These are phyloP conservation scores for Cebidichthys violaceus DNA, from an alignment of 2,113 vertebrate species.

Conservation along the genomic window DNA sequence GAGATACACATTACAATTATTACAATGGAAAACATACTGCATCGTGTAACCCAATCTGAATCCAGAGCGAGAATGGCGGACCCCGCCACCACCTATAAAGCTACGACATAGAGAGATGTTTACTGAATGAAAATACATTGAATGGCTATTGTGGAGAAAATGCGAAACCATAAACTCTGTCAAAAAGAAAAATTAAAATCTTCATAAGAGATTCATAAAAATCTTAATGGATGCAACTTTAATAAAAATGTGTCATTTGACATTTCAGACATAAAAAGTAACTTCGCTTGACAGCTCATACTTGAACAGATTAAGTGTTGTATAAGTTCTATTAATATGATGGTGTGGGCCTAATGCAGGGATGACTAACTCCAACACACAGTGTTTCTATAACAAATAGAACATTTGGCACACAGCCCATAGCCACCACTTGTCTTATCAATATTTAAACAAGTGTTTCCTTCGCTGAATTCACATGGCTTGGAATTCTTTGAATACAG, in stretches of 20 bases:
- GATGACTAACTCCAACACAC: conserved; percentile 33
- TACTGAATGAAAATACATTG: background rate
- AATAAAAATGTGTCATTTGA: background rate
- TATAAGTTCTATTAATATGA: background rate
- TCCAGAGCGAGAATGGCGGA: background rate
- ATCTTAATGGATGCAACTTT: background rate
- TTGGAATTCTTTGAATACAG: conserved; percentile 1
- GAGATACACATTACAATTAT: too few species aligned
- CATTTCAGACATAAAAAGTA: background rate
- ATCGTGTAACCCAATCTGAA: background rate
- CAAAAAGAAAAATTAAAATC: background rate
- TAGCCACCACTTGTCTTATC: conserved; percentile 29
- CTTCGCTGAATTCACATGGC: conserved; percentile 1
- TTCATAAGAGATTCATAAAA: background rate
- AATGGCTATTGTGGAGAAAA: background rate
- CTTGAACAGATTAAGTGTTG: conserved; percentile 23
- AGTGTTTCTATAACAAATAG: conserved; percentile 43
- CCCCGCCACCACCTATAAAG: background rate
- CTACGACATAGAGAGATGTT: too few species aligned
- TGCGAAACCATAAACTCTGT: too few species aligned
- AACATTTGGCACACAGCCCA: conserved; percentile 30
- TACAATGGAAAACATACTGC: background rate
- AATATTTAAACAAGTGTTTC: conserved; percentile 58
- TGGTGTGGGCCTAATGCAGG: background rate
- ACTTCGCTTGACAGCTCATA: background rate